Percentiles rank a stretch among this genome's conserved stretches.
These are phyloP conservation scores for Herminia tarsipennalis DNA, from an alignment of 2,888 invertebrate species.

Conservation along the genomic window DNA sequence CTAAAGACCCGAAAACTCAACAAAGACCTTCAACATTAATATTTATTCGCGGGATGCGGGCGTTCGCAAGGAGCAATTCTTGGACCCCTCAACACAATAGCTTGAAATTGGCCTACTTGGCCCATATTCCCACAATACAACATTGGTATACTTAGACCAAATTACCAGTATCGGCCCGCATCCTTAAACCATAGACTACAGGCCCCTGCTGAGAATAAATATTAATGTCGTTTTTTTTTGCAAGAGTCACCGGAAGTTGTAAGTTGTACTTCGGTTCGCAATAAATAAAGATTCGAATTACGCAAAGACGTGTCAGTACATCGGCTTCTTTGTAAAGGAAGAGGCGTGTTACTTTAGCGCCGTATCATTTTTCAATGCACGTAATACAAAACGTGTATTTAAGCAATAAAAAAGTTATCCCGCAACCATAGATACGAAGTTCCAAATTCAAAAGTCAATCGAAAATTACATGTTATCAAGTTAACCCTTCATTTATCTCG, in stretches of 20 bases:
- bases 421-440: slow-evolving; percentile 38
- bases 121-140: slow-evolving; percentile 46
- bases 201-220: slow-evolving; percentile 66
- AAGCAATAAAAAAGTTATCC: slow-evolving; percentile 12
- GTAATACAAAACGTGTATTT: slow-evolving; percentile 2
- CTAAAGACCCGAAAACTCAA: slow-evolving; percentile 15
- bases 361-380: slow-evolving; percentile 4
- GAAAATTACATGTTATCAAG: slow-evolving; percentile 61
- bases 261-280: slow-evolving; percentile 7
- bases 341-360: slow-evolving; percentile 4
- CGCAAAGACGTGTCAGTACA: slow-evolving; percentile 7
- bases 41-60: slow-evolving; percentile 79
- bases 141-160: slow-evolving; percentile 57
- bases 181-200: slow-evolving; percentile 72
- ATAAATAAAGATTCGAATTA: slow-evolving; percentile 27
- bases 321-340: neutral
- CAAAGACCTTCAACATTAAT: slow-evolving; percentile 56
- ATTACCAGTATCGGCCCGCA: slow-evolving; percentile 82
- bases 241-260: slow-evolving; percentile 41
- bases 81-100: slow-evolving; percentile 71
- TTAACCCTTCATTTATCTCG: slow-evolving; percentile 68
- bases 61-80: slow-evolving; percentile 74
- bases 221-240: slow-evolving; percentile 42
- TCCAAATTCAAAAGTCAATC: slow-evolving; percentile 35
- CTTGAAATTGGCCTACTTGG: slow-evolving; percentile 76